Conservation (phyloP, 2,888 invertebrate species). For the Eurytoma californica region DNA sequence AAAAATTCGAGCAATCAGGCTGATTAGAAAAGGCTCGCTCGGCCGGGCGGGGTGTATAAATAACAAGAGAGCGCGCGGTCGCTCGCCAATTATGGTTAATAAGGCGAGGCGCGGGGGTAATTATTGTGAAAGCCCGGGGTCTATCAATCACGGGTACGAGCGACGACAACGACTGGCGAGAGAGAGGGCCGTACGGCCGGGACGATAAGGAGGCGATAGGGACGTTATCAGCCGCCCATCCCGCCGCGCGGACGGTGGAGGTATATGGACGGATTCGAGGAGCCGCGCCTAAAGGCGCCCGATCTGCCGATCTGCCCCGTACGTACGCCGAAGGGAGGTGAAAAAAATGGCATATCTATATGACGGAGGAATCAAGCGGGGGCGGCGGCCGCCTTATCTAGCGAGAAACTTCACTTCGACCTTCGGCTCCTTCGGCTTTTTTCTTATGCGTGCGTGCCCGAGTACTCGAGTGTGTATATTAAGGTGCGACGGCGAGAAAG, state of each 20-base stretch:
- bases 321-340: background rate
- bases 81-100: conserved; percentile 59
- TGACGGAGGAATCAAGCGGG: background rate
- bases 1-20: conserved; percentile 40
- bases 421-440: background rate
- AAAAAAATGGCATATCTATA: conserved; percentile 24
- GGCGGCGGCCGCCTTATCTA: background rate
- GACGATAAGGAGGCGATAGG: conserved; percentile 57
- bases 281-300: conserved; percentile 36
- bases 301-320: background rate
- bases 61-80: background rate
- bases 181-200: conserved; percentile 18
- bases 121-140: conserved; percentile 71
- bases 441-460: conserved; percentile 17
- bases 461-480: background rate
- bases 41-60: conserved; percentile 11
- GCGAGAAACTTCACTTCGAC: conserved; percentile 22
- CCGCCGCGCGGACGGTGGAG: conserved; percentile 37
- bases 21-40: conserved; percentile 35
- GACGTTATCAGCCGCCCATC: conserved; percentile 60
- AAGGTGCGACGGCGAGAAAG: conserved; percentile 14
- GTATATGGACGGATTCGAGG: background rate
- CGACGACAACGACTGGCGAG: conserved; percentile 18
- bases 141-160: conserved; percentile 69
- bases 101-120: conserved; percentile 62